Percentiles rank a stretch among this genome's conserved stretches.
Conservation (phyloP, 2,113 vertebrate genomes). For the Xiphias gladius region DNA sequence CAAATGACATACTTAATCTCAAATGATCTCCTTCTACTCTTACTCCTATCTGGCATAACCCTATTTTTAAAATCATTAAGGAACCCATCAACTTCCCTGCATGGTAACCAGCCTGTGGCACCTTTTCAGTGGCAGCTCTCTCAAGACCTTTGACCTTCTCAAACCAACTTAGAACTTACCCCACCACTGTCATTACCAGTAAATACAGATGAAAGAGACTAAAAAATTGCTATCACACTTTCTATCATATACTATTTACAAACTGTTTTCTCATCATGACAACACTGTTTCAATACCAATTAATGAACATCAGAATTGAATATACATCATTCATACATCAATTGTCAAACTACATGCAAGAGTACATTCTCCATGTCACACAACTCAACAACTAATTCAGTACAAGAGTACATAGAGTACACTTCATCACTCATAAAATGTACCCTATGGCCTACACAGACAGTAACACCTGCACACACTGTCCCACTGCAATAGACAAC, state of each 20-base stretch:
- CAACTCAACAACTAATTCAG: not conserved
- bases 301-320: too few relatives aligned
- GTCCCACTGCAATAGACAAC: too few relatives aligned
- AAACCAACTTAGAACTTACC: not conserved
- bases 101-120: not conserved
- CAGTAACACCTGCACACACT: too few relatives aligned
- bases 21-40: not conserved
- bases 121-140: conserved; percentile 1
- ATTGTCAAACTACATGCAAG: too few relatives aligned
- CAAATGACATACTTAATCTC: not conserved
- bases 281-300: too few relatives aligned
- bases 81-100: not conserved
- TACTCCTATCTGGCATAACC: not conserved
- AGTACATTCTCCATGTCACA: too few relatives aligned
- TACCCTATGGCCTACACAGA: too few relatives aligned
- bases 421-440: too few relatives aligned
- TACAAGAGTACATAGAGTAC: too few relatives aligned
- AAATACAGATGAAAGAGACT: not conserved
- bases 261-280: too few relatives aligned
- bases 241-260: too few relatives aligned
- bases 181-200: not conserved
- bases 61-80: not conserved
- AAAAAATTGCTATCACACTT: not conserved
- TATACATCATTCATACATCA: too few relatives aligned
- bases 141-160: conserved; percentile 11